phyloP scores from a whole-genome alignment of 2,113 vertebrate species.

The Elaphurus davidianus region DNA sequence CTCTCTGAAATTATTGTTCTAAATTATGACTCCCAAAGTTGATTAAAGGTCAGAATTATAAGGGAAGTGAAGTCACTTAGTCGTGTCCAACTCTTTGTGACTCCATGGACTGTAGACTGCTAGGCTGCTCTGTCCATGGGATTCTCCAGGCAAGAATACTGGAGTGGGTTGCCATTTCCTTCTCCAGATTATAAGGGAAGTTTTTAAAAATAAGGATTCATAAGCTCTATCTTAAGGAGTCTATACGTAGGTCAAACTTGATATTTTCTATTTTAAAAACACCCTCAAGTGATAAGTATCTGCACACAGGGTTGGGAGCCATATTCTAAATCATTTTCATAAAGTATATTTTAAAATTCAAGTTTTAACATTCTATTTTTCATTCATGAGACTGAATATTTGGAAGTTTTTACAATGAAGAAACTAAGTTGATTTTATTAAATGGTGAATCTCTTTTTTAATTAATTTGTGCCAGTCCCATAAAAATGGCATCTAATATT shows the following conservation, averaged over 20 bases:
- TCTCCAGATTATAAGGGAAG: not conserved
- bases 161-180: not conserved
- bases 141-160: not conserved
- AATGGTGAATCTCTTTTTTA: not conserved
- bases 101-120: not conserved
- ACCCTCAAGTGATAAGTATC: not conserved
- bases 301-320: not conserved
- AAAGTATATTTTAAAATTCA: constrained; percentile 26
- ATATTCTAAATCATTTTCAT: not conserved
- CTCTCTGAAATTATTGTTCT: not conserved
- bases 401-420: not conserved
- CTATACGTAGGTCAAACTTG: not conserved
- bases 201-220: not conserved
- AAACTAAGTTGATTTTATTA: not conserved
- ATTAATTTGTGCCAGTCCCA: not conserved
- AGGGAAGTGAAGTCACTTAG: not conserved
- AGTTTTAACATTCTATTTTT: not conserved
- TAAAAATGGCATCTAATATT: not conserved
- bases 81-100: not conserved
- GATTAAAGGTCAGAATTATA: not conserved
- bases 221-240: not conserved
- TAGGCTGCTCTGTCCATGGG: not conserved
- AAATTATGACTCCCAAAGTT: not conserved
- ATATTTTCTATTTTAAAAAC: not conserved
- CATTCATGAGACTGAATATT: not conserved